Conservation (phyloP, 2,888 invertebrate genomes). For the Dryomyza anilis region DNA sequence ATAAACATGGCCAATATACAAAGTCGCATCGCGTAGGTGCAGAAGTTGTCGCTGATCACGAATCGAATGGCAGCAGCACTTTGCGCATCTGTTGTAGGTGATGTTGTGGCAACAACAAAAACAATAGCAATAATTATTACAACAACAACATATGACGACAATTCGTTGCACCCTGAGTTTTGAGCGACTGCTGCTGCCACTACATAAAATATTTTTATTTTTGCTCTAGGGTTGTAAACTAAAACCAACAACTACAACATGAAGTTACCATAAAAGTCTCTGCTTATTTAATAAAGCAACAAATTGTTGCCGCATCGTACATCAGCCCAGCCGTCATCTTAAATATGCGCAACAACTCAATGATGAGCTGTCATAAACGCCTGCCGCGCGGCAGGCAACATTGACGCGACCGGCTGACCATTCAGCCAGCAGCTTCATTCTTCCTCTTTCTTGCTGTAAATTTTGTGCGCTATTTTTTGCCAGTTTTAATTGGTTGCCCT, state of each 20-base stretch:
- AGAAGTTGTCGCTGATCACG: slow-evolving; percentile 34
- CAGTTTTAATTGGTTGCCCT: too few species aligned
- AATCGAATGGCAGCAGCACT: neutral
- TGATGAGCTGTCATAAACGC: slow-evolving; percentile 8
- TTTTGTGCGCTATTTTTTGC: neutral
- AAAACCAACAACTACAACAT: neutral
- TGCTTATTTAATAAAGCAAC: slow-evolving; percentile 7
- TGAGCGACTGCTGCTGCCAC: neutral
- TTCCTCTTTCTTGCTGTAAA: neutral
- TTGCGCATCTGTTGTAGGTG: slow-evolving; percentile 3
- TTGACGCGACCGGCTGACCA: neutral
- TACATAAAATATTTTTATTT: neutral
- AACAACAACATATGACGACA: neutral
- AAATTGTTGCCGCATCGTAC: neutral
- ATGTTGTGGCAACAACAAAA: neutral
- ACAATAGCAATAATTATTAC: neutral
- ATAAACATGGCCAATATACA: neutral
- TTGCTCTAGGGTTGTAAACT: neutral
- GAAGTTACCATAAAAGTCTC: neutral
- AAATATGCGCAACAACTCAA: neutral
- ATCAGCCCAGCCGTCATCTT: too few species aligned
- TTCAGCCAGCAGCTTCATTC: neutral
- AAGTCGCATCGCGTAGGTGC: slow-evolving; percentile 35
- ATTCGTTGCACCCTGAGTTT: neutral
- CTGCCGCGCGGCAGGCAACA: neutral